Percentiles rank a stretch among this genome's conserved stretches.
These are phyloP conservation scores for Chelon auratus DNA, from an alignment of 2,797 vertebrate species.

Conservation along the genomic window DNA sequence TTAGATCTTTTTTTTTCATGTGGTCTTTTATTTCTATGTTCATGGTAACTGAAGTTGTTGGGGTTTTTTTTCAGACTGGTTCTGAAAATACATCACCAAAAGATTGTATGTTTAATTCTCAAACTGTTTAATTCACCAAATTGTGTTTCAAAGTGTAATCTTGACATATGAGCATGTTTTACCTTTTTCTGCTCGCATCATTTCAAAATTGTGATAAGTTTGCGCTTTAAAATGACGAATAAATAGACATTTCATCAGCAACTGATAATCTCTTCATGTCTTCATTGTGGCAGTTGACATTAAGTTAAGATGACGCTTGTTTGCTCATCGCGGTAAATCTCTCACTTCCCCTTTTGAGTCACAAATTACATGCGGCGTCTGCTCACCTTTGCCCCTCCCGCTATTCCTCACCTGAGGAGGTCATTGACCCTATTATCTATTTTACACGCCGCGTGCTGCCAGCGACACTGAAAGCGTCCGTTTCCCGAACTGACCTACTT, in stretches of 20 bases:
- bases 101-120: slow-evolving; percentile 17
- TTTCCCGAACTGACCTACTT: slow-evolving; percentile 15
- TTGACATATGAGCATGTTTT: slow-evolving; percentile 34
- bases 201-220: slow-evolving; percentile 48
- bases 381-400: slow-evolving; percentile 46
- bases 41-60: neutral
- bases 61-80: slow-evolving; percentile 6
- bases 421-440: slow-evolving; percentile 30
- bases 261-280: slow-evolving; percentile 68
- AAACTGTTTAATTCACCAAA: slow-evolving; percentile 29
- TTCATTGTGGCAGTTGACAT: slow-evolving; percentile 66
- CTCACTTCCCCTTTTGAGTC: slow-evolving; percentile 51
- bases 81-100: slow-evolving; percentile 10
- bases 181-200: neutral
- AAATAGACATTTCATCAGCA: slow-evolving; percentile 73
- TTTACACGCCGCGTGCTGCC: slow-evolving; percentile 23
- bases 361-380: slow-evolving; percentile 46
- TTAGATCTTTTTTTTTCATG: slow-evolving; percentile 26
- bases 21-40: slow-evolving; percentile 34
- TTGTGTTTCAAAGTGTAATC: slow-evolving; percentile 15
- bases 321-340: slow-evolving; percentile 47
- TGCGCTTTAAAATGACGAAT: slow-evolving; percentile 69
- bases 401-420: neutral
- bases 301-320: slow-evolving; percentile 38
- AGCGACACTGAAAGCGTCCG: slow-evolving; percentile 34